phyloP scores from a whole-genome alignment of 1,140 invertebrate genomes.

The Sesamia nonagrioides region DNA sequence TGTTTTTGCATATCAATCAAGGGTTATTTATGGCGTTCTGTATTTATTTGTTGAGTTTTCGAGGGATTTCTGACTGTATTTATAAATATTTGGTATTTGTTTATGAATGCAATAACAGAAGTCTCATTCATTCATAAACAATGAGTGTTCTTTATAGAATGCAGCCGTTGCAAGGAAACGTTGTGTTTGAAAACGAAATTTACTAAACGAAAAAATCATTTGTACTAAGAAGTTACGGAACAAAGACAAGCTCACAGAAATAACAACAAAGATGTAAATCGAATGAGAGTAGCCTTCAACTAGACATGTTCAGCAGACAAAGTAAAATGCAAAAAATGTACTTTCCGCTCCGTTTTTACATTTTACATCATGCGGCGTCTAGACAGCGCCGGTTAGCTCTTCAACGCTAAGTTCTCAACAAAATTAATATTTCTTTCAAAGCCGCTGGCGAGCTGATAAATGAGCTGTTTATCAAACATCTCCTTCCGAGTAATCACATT shows the following conservation, averaged over 20 bases:
- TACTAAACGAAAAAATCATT: neutral
- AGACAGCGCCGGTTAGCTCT: conserved; percentile 26
- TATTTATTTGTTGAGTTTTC: neutral
- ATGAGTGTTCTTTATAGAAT: neutral
- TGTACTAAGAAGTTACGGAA: neutral
- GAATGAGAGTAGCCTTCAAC: neutral
- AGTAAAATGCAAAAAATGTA: conserved; percentile 30
- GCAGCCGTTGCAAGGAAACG: neutral
- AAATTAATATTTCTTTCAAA: conserved; percentile 70
- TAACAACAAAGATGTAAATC: conserved; percentile 16
- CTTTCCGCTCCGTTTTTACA: conserved; percentile 27
- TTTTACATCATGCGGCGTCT: conserved; percentile 35
- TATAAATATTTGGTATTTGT: conserved; percentile 11
- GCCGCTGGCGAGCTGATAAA: conserved; percentile 80
- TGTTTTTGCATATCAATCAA: conserved; percentile 31
- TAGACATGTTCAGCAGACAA: conserved; percentile 22
- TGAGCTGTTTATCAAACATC: conserved; percentile 83
- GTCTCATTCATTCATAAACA: neutral
- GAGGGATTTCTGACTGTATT: conserved; percentile 2
- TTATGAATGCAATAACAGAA: neutral
- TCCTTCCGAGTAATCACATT: conserved; percentile 75
- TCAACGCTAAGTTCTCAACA: conserved; percentile 55
- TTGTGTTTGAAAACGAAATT: neutral
- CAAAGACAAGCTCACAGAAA: neutral
- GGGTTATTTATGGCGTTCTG: conserved; percentile 1